Conservation (phyloP, 2,797 vertebrate species). For the Lateolabrax maculatus region DNA sequence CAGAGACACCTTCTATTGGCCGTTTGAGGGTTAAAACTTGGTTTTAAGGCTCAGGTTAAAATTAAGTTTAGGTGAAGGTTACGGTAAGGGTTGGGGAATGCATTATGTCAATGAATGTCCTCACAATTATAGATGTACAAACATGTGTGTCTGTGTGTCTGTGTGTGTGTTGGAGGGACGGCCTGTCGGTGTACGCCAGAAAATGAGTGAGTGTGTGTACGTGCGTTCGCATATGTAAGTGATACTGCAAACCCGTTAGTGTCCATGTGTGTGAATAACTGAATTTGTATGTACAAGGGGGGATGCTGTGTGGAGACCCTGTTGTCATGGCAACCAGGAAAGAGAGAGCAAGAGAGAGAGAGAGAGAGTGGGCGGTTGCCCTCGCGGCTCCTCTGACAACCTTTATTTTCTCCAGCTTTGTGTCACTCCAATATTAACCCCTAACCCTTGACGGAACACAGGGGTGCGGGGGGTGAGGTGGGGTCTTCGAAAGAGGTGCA, state of each 20-base stretch:
- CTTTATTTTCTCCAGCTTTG: slow-evolving; percentile 83
- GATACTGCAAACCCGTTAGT: slow-evolving; percentile 66
- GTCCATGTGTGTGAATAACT: slow-evolving; percentile 84
- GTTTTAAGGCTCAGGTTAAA: too few species aligned
- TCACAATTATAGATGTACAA: too few species aligned
- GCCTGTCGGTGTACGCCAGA: slow-evolving; percentile 8
- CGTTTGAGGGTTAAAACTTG: too few species aligned
- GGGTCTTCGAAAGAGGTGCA: slow-evolving; percentile 8
- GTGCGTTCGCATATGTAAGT: slow-evolving; percentile 73
- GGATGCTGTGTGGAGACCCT: slow-evolving; percentile 70
- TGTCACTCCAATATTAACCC: slow-evolving; percentile 78
- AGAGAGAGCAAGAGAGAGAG: slow-evolving; percentile 69
- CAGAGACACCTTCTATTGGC: too few species aligned
- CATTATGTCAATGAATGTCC: too few species aligned
- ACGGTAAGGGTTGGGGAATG: too few species aligned
- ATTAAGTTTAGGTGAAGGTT: too few species aligned
- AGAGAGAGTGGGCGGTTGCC: slow-evolving; percentile 76
- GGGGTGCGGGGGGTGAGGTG: slow-evolving; percentile 11
- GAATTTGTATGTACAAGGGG: slow-evolving; percentile 82
- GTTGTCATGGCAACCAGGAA: slow-evolving; percentile 84
- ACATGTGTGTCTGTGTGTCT: slow-evolving; percentile 18
- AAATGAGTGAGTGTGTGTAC: slow-evolving; percentile 41
- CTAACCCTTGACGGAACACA: slow-evolving; percentile 60
- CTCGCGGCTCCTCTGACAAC: slow-evolving; percentile 76
- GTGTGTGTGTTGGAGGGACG: slow-evolving; percentile 26